These are phyloP conservation scores for Nowickia ferox DNA, from an alignment of 2,888 invertebrate species.

Conservation along the genomic window DNA sequence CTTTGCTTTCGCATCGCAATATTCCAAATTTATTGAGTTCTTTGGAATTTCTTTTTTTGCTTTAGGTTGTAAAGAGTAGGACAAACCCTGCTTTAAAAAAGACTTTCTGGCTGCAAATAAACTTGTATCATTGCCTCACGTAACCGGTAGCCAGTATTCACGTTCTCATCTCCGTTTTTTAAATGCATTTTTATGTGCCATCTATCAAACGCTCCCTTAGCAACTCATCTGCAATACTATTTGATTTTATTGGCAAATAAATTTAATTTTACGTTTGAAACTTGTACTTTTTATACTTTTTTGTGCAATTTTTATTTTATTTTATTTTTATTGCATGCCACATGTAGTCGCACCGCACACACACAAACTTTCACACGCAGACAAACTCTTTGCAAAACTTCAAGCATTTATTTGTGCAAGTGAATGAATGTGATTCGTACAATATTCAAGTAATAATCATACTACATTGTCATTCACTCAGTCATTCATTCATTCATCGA, in stretches of 20 bases:
- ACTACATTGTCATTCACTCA: constrained; percentile 55
- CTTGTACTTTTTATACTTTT: constrained; percentile 40
- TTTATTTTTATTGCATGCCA: constrained; percentile 39
- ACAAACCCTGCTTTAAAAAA: too few species aligned
- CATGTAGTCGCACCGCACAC: constrained; percentile 16
- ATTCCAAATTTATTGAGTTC: too few species aligned
- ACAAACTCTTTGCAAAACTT: constrained; percentile 24
- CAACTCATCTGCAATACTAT: constrained; percentile 58
- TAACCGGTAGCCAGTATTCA: neutral
- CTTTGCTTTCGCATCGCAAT: too few species aligned
- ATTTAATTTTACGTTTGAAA: constrained; percentile 69
- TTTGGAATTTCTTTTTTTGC: too few species aligned
- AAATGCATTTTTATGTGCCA: constrained; percentile 44
- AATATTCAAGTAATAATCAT: constrained; percentile 40
- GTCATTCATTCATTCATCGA: constrained; percentile 22
- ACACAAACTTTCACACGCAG: neutral
- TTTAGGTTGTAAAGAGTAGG: too few species aligned
- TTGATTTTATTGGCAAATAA: constrained; percentile 72
- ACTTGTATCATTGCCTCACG: neutral
- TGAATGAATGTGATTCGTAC: constrained; percentile 33
- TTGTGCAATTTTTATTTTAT: constrained; percentile 38
- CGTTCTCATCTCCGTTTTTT: constrained; percentile 15
- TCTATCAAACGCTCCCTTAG: constrained; percentile 58
- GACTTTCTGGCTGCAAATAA: too few species aligned
- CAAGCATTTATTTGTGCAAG: neutral